phyloP scores from a whole-genome alignment of 2,888 invertebrate species.

The Hyalella azteca region DNA sequence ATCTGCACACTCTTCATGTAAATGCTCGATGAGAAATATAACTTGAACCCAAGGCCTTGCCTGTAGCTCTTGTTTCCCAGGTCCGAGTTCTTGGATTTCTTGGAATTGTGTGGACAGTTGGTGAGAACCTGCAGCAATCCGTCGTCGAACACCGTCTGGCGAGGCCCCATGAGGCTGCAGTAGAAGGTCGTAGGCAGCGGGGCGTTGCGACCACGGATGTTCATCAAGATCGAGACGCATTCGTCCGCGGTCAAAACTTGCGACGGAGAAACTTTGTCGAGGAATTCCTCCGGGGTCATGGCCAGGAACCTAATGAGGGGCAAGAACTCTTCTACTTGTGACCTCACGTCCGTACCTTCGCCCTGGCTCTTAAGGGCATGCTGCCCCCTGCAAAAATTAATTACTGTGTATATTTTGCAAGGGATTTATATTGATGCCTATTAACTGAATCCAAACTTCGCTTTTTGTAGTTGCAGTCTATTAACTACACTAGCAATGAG shows the following conservation, averaged over 20 bases:
- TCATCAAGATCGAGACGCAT: constrained; percentile 52
- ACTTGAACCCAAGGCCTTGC: constrained; percentile 25
- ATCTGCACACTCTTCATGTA: constrained; percentile 26
- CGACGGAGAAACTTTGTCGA: constrained; percentile 62
- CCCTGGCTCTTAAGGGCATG: background rate
- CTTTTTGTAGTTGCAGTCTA: too few species aligned
- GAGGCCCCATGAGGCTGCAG: constrained; percentile 2
- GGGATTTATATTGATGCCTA: too few species aligned
- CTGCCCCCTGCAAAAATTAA: constrained; percentile 19
- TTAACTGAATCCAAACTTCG: too few species aligned
- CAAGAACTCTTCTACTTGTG: constrained; percentile 64
- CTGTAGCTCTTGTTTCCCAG: constrained; percentile 8
- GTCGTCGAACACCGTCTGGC: constrained; percentile 25
- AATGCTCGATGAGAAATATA: constrained; percentile 16
- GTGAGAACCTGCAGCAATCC: constrained; percentile 15
- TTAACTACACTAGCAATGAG: too few species aligned
- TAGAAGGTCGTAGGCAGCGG: background rate
- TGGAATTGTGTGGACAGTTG: constrained; percentile 21
- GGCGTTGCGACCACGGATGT: constrained; percentile 30
- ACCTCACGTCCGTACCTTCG: constrained; percentile 5
- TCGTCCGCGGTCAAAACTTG: constrained; percentile 65
- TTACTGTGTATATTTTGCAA: too few species aligned
- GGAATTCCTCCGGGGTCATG: constrained; percentile 63
- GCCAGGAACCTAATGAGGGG: constrained; percentile 65
- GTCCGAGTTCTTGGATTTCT: constrained; percentile 19